These are phyloP conservation scores for Threskiornis aethiopicus DNA, from an alignment of 2,797 vertebrate genomes.

Conservation along the genomic window DNA sequence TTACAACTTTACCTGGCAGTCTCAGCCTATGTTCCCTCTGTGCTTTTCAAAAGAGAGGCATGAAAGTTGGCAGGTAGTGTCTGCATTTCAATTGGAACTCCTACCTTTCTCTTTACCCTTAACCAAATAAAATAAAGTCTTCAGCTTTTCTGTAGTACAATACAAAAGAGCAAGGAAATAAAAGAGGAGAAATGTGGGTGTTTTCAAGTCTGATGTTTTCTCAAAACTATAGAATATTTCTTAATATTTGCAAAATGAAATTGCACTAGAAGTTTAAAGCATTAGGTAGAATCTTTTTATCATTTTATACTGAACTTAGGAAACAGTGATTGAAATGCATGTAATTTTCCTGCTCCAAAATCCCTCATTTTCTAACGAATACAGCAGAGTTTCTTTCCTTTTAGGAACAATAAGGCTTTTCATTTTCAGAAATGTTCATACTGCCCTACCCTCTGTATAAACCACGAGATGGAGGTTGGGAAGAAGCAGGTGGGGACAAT, in stretches of 20 bases:
- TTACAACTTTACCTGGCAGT: conserved; percentile 34
- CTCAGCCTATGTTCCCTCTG: conserved; percentile 49
- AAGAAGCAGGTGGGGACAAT: conserved; percentile 8
- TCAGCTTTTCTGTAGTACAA: conserved; percentile 37
- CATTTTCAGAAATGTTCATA: neutral
- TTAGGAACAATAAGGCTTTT: neutral
- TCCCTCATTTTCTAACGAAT: neutral
- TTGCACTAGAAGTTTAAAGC: neutral
- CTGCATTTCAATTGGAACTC: conserved; percentile 52
- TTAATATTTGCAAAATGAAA: conserved; percentile 23
- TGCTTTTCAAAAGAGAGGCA: conserved; percentile 51
- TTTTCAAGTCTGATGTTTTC: conserved; percentile 36
- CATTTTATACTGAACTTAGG: neutral
- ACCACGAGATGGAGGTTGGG: neutral
- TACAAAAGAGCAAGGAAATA: conserved; percentile 46
- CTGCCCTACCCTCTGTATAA: neutral
- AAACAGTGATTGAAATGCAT: neutral
- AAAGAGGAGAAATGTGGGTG: neutral
- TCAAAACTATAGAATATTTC: neutral
- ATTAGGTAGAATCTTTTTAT: neutral
- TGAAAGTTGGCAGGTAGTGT: conserved; percentile 63
- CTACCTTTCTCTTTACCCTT: conserved; percentile 58
- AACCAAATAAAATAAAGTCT: conserved; percentile 35
- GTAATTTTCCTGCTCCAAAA: neutral
- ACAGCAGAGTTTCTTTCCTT: neutral